Conservation (phyloP, 2,888 invertebrate species). For the Ophioninae sp. region DNA sequence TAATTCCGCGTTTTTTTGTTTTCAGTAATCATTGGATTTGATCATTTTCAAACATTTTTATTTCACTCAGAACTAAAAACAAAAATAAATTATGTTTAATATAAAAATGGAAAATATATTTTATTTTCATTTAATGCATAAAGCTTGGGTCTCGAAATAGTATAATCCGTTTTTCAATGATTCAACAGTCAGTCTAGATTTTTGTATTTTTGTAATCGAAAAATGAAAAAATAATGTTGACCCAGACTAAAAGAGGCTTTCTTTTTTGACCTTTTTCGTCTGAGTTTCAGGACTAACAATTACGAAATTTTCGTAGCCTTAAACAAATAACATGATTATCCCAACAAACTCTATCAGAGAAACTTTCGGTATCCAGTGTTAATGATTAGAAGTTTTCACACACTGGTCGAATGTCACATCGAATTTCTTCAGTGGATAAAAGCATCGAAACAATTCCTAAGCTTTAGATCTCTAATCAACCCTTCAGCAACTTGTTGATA, state of each 20-base stretch:
- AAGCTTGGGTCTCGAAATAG: too few species aligned
- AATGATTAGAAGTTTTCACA: slow-evolving; percentile 23
- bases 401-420: slow-evolving; percentile 5
- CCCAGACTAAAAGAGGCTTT: background rate
- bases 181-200: too few species aligned
- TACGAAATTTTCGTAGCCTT: background rate
- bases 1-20: background rate
- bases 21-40: too few species aligned
- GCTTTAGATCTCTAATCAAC: background rate
- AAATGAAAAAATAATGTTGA: background rate
- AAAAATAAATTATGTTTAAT: too few species aligned
- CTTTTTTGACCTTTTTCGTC: background rate
- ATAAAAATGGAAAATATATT: too few species aligned
- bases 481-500: background rate
- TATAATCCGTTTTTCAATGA: too few species aligned
- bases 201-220: too few species aligned
- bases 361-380: slow-evolving; percentile 5
- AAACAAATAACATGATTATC: slow-evolving; percentile 6
- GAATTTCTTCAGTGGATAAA: slow-evolving; percentile 11
- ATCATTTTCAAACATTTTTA: too few species aligned
- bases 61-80: too few species aligned
- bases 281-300: background rate
- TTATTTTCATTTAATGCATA: too few species aligned
- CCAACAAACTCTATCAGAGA: slow-evolving; percentile 2
- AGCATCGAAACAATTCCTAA: slow-evolving; percentile 9